Evolutionary conservation across 2,888 invertebrate genomes (phyloP).

Genomic region (Ochropacha duplaris): DNA sequence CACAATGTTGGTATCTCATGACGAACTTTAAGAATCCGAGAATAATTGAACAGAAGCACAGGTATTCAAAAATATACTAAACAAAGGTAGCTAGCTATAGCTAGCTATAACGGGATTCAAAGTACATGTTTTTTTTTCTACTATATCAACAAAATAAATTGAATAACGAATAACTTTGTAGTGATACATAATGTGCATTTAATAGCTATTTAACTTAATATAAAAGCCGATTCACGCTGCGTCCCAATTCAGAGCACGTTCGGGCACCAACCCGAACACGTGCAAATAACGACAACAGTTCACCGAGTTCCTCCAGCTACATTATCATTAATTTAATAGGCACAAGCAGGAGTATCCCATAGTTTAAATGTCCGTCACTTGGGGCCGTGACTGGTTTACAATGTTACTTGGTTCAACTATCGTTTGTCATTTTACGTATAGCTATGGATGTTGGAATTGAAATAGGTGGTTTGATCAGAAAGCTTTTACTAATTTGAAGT

Average conservation of each 20-base stretch:
- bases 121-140: too few relatives aligned
- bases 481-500: too few relatives aligned
- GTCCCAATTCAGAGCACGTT: conserved; percentile 43
- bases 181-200: not conserved
- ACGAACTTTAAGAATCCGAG: too few relatives aligned
- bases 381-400: conserved; percentile 46
- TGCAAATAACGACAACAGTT: conserved; percentile 69
- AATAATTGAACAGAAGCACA: too few relatives aligned
- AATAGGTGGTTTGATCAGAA: too few relatives aligned
- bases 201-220: conserved; percentile 9
- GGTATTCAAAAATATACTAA: too few relatives aligned
- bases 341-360: conserved; percentile 30
- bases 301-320: conserved; percentile 38
- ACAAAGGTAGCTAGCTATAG: too few relatives aligned
- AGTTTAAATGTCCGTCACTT: conserved; percentile 40
- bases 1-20: too few relatives aligned
- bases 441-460: not conserved
- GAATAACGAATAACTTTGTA: not conserved
- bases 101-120: too few relatives aligned
- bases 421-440: not conserved
- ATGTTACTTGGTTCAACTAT: conserved; percentile 23
- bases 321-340: conserved; percentile 72
- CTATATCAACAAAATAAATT: not conserved
- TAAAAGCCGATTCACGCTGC: conserved; percentile 26
- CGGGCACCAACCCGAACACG: conserved; percentile 47